Evolutionary conservation across 2,888 invertebrate species (phyloP), one percentile per base, ranked within the genome.

Genomic region (Drosophila paranaensis): DNA sequence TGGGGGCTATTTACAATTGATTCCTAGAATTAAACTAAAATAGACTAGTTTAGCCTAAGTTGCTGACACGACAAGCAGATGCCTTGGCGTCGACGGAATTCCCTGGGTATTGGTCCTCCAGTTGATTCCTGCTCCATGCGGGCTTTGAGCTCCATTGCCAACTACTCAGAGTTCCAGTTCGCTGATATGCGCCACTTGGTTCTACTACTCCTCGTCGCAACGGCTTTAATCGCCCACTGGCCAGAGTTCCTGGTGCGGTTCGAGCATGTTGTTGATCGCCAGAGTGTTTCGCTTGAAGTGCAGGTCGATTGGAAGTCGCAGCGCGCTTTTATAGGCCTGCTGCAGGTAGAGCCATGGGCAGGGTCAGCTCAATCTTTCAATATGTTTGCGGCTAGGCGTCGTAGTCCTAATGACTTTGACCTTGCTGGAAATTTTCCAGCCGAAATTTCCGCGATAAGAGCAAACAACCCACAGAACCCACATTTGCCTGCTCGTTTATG

Each of bases 11-110:
- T 25, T 81, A 84, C 79, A 84, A 77, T 77, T 65, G 76, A 78
- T 30, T 37, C 57, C 30, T 39, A 46, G 9, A 56, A 37, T 42
- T 62, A 50, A 71, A 60, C 71, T 81, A 85, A 62, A 80, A 48
- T 71, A 79, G 51, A 54, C 55, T 71, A 71, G 60, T 63, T 64
- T 70, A 57, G 27, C 30, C 74, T 77, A 82, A 42, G 25, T 61
- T 77, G 83, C 83, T 87, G 85, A 66, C 87, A 84, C 78, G 58
- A 60, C 83, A 76, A 71, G 64, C 58, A 9, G 16, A 27, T n/a
- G 35, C 30, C 40, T 42, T n/a, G 27, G 42, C 10, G 5, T 42
- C 13, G 27, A 37, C 10, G 6, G 33, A 11, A 40, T 37, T 20
- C 27, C 66, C 25, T 46, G 35, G 37, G 13, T 25, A 8, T 54